Evolutionary conservation across 1,140 invertebrate species (phyloP).

Genomic region (Acyrthosiphon pisum): DNA sequence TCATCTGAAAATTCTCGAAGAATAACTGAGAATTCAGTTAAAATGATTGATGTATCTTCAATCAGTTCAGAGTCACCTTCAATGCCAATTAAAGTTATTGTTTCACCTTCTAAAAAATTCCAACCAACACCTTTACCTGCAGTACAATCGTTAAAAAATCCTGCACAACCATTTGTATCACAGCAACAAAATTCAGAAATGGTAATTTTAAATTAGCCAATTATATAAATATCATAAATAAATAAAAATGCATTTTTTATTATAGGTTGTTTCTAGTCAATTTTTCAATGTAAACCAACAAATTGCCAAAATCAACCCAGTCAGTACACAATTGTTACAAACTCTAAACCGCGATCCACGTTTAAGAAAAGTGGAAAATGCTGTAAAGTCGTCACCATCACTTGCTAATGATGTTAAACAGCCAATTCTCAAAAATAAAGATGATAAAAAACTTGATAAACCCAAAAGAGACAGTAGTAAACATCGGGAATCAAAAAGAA

Average conservation of each 20-base stretch:
- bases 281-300: background rate
- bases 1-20: background rate
- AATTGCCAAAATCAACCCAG: slow-evolving; percentile 42
- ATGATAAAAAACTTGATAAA: slow-evolving; percentile 48
- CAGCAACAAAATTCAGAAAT: background rate
- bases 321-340: slow-evolving; percentile 53
- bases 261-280: slow-evolving; percentile 16
- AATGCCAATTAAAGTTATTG: slow-evolving; percentile 26
- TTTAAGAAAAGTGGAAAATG: slow-evolving; percentile 48
- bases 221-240: background rate
- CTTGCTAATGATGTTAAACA: slow-evolving; percentile 4
- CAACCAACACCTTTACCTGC: slow-evolving; percentile 19
- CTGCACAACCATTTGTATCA: background rate
- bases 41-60: background rate
- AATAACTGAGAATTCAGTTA: background rate
- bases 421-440: slow-evolving; percentile 20
- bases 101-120: slow-evolving; percentile 29
- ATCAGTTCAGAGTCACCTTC: background rate
- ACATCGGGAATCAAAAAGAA: slow-evolving; percentile 36
- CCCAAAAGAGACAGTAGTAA: slow-evolving; percentile 33
- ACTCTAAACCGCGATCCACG: slow-evolving; percentile 48
- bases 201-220: slow-evolving; percentile 1
- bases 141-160: slow-evolving; percentile 13
- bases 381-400: background rate
- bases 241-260: background rate